Base-by-base conservation (phyloP, 1,140 invertebrate species). In the Drosophila simulans region DNA sequence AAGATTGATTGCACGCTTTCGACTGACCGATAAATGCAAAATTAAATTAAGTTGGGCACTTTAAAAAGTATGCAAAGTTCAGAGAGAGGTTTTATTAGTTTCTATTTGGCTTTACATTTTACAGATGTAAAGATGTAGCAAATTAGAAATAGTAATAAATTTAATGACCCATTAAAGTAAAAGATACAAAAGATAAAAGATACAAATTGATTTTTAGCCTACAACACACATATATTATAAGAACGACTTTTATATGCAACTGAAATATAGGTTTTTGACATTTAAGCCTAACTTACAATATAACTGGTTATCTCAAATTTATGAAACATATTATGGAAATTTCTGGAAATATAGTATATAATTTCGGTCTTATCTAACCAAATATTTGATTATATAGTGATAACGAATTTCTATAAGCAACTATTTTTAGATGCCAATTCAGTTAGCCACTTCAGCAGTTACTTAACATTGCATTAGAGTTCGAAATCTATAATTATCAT, bases 1-100 rank as follows among this genome's bases (percentile, higher is more conserved):
- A 34, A 20, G 45, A 64, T 64, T 68, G 59, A 68, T 68, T 42
- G 34, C 4, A 2, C 20, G 12, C 11, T n/a, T 10, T 35, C 15
- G 15, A 25, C 12, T 7, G 34, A 7, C n/a, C n/a, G 17, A 49
- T 34, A 63, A 62, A 48, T 49, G 34, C 8, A 3, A 31, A 8
- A 12, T 0, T 0, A n/a, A n/a, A 5, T 8, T 31, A 25, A 10
- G 3, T 11, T 1, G 3, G 4, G 5, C 15, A 39, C 22, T 20
- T 10, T 1, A 2, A 39, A 22, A 56, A 39, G 13, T 39, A n/a
- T n/a, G 12, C 22, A 25, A 25, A 25, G 27, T 8, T 8, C 27
- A 22, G 20, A 2, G 20, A 22, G 3, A 22, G 20, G 3, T 22
- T 22, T 22, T 22, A 22, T 22, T 22, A 17, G 17, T 17, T 17